Percentiles rank a stretch among this genome's conserved stretches.
phyloP scores from a whole-genome alignment of 64 coral and sea anemone species.

The Montipora cactus region DNA sequence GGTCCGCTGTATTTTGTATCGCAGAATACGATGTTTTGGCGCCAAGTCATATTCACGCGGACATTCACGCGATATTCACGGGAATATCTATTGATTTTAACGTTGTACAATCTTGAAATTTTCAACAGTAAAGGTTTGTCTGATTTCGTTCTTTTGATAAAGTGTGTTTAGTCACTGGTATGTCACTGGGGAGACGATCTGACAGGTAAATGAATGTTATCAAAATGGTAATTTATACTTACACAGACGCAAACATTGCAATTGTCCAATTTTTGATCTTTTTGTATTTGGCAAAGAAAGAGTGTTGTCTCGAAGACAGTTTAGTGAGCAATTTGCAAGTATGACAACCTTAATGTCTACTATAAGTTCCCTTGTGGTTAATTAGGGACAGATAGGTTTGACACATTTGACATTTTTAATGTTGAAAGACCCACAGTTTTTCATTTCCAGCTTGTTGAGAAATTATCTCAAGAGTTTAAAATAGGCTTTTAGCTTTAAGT shows the following conservation, averaged over 20 bases:
- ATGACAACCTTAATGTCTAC: not conserved
- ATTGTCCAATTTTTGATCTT: not conserved
- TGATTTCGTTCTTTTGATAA: not conserved
- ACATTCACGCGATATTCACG: not conserved
- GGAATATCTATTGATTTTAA: not conserved
- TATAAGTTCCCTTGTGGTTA: not conserved
- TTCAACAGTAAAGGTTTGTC: slow-evolving; percentile 20
- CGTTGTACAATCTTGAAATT: not conserved
- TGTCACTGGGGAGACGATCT: slow-evolving; percentile 82
- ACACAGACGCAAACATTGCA: not conserved
- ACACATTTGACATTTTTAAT: not conserved
- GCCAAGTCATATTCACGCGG: slow-evolving; percentile 16
- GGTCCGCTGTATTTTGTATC: slow-evolving; percentile 7
- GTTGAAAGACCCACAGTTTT: not conserved
- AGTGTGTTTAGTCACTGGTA: slow-evolving; percentile 65
- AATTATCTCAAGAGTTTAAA: not conserved
- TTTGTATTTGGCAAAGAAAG: not conserved
- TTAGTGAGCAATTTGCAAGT: not conserved
- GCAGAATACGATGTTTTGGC: slow-evolving; percentile 27
- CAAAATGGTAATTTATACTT: not conserved
- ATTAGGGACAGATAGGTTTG: not conserved
- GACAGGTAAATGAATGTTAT: slow-evolving; percentile 63
- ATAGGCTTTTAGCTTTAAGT: not conserved
- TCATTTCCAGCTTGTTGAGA: not conserved
- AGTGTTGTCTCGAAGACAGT: not conserved